Base-by-base conservation (phyloP, 1,140 invertebrate species). In the Ruditapes philippinarum region DNA sequence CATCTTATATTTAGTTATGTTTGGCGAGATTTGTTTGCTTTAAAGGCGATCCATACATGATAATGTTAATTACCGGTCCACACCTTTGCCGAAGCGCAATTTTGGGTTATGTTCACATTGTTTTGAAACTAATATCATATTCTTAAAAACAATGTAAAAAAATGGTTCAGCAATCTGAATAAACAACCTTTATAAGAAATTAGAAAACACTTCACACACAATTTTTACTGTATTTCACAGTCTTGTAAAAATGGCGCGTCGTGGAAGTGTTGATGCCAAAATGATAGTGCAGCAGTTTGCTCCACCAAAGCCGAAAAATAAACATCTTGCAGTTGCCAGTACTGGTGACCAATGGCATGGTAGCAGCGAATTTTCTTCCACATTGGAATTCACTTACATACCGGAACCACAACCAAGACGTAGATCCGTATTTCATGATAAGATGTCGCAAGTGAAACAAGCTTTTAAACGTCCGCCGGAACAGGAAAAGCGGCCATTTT, bases 291-390 rank as follows among this genome's bases (percentile, higher is more conserved):
- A 85, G 31, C 31, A 83, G 62, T 60, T 83, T 42, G 19, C 40
- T 22, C 33, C 70, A 19, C 65, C 82, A 33, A 73, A 85, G 51
- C 65, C 82, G 14, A 25, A 7, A 65, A 62, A 82, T 36, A 82
- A 68, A 45, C 79, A 33, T 0, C 7, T 68, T 36, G 42, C 42
- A 0, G 14, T 45, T 45, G n/a, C 22, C 9, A 17, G 14, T 0
- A 36, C 3, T 7, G 76, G 25, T 5, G 68, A 74, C 31, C 54
- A 51, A 5, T 85, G 82, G 82, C 68, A 85, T 19, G 82, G 82
- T 31, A 85, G 82, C 38, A 85, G 60, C 36, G 82, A 42, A 17
- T 85, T 85, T 68, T 85, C 82, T 5, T 85, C 82, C n/a, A 85
- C 82, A 17, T n/a, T 62, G 36, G 82, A 85, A 51, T 85, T 85